Percentiles rank a stretch among this genome's conserved stretches.
Evolutionary conservation across 2,113 vertebrate genomes (phyloP).

Genomic region (Archilochus colubris): DNA sequence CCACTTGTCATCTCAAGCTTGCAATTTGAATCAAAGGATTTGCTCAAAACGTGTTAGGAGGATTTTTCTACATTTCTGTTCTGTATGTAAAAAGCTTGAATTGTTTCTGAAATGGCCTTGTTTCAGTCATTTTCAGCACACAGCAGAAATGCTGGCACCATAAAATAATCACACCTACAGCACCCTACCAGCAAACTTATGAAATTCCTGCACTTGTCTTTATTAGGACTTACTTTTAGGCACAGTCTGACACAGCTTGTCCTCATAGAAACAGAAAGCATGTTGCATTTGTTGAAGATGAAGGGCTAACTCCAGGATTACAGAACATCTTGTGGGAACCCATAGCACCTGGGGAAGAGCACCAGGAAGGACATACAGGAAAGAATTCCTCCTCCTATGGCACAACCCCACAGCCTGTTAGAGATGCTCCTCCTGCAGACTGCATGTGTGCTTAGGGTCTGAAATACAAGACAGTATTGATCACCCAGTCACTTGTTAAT

Average conservation of each 20-base stretch:
- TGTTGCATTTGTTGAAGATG: neutral
- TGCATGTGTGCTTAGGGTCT: neutral
- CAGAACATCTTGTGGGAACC: neutral
- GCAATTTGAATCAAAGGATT: constrained; percentile 5
- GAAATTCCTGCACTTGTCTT: neutral
- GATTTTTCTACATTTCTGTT: neutral
- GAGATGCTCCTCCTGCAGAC: neutral
- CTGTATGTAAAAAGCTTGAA: neutral
- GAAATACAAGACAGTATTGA: neutral
- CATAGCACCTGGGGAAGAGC: neutral
- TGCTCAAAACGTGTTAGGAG: neutral
- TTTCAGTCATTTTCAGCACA: neutral
- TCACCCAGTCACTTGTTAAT: neutral
- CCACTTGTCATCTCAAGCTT: constrained; percentile 14
- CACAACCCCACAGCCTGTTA: rapidly evolving
- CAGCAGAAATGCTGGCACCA: neutral
- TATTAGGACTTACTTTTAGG: neutral
- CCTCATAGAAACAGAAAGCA: neutral
- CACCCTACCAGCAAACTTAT: neutral
- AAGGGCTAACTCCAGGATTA: neutral
- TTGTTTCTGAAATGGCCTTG: neutral
- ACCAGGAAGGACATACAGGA: neutral
- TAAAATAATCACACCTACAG: neutral
- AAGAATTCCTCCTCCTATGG: neutral
- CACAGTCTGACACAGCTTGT: neutral